Conservation (phyloP, 2,888 invertebrate genomes). For the Synanthedon andrenaeformis region DNA sequence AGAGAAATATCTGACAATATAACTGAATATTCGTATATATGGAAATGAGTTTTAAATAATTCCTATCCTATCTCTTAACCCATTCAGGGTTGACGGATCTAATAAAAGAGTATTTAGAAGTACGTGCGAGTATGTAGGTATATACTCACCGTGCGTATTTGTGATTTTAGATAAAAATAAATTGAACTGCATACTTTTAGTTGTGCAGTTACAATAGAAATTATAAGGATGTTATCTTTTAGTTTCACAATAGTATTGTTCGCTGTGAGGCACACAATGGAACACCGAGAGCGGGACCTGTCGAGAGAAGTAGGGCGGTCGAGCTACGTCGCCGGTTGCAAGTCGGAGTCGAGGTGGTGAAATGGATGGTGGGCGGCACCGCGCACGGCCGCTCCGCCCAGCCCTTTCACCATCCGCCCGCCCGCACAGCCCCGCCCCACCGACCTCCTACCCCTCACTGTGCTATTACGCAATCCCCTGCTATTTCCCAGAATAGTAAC, state of each 20-base stretch:
- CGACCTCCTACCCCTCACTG: conserved; percentile 38
- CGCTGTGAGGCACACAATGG: conserved; percentile 57
- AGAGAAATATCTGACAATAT: too few relatives aligned
- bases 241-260: conserved; percentile 63
- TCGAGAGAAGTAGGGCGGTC: conserved; percentile 58
- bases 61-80: too few relatives aligned
- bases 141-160: not conserved
- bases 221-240: conserved; percentile 50
- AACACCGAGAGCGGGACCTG: conserved; percentile 61
- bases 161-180: not conserved
- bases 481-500: conserved; percentile 45
- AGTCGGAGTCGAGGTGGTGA: conserved; percentile 17
- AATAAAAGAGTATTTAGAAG: too few relatives aligned
- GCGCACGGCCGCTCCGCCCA: conserved; percentile 58
- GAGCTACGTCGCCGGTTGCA: conserved; percentile 29
- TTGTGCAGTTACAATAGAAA: not conserved
- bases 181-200: not conserved
- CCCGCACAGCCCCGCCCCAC: conserved; percentile 45
- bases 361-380: conserved; percentile 50
- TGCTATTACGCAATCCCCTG: conserved; percentile 49
- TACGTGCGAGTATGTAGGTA: too few relatives aligned
- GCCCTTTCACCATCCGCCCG: conserved; percentile 61
- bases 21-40: too few relatives aligned
- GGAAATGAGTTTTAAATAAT: too few relatives aligned
- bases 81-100: too few relatives aligned